A percentile compares a stretch with the other conserved stretches of the same genome.
These are phyloP conservation scores for Rissa tridactyla DNA, from an alignment of 2,113 vertebrate genomes.

Conservation along the genomic window DNA sequence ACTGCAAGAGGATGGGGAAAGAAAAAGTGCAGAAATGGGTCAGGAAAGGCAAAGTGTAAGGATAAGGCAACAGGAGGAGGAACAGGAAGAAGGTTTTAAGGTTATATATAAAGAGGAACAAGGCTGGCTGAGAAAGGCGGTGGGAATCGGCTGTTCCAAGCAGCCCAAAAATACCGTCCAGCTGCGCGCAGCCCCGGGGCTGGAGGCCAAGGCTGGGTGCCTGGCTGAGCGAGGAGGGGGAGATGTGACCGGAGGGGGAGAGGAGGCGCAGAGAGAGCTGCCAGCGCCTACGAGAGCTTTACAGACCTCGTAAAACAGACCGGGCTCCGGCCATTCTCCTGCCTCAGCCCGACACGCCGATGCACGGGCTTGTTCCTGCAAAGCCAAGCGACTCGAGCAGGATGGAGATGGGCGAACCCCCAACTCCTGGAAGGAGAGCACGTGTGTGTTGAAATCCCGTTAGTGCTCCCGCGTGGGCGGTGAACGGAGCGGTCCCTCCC, in stretches of 20 bases:
- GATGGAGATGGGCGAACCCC: background rate
- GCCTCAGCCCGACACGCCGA: background rate
- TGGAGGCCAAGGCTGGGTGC: constrained; percentile 10
- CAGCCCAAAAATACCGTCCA: background rate
- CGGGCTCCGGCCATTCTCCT: background rate
- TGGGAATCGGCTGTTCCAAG: background rate
- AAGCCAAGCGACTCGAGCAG: background rate
- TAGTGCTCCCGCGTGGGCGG: background rate
- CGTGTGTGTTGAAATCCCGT: background rate
- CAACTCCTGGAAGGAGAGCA: background rate
- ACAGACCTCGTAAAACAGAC: background rate
- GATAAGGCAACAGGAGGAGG: background rate
- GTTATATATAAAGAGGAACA: background rate
- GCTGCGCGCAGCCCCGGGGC: background rate
- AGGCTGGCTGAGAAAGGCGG: background rate
- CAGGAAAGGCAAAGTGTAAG: background rate
- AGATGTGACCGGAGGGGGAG: background rate
- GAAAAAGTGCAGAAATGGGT: background rate
- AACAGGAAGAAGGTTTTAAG: background rate
- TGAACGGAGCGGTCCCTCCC: background rate
- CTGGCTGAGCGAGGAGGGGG: background rate
- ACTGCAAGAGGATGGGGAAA: background rate
- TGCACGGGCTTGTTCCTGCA: background rate
- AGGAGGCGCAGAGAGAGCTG: background rate
- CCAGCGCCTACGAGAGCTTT: background rate